Base-by-base conservation (phyloP, 1,140 invertebrate species). In the Ceratina calcarata region DNA sequence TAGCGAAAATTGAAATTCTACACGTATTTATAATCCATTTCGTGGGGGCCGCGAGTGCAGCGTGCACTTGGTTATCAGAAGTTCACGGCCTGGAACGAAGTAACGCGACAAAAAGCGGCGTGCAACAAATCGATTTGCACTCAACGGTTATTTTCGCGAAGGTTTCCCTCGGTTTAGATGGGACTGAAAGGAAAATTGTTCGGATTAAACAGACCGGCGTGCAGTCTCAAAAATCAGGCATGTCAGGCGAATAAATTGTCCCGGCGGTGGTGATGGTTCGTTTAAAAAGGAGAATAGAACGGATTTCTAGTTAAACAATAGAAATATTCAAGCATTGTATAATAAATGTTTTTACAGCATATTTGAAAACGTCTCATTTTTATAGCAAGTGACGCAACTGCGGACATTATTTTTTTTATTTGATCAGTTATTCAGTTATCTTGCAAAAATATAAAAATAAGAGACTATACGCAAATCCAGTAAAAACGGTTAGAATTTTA, bases 1-100 rank as follows among this genome's bases (percentile, higher is more conserved):
- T 55, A 15, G 53, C 13, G 57, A 70, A 58, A 70, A 55, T 20
- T 24, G 12, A 18, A 24, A 55, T 55, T 24, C 49, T 2, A 0
- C 24, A 15, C 24, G 27, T 27, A 70, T 55, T 70, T 57, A 70
- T 57, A 13, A 70, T 70, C 18, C 51, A 57, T 70, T 58, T 57
- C 32, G 12, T 13, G 67, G n/a, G 24, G 1, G n/a, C 7, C 66
- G 27, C n/a, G 51, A 69, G 51, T 55, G 67, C 66, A 27, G 27
- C 4, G 67, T n/a, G 22, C 18, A 57, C 66, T 27, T 18, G 66
- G 16, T 68, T 53, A 68, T 67, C 22, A 45, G 24, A 51, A 67
- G 65, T 61, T 61, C 60, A 24, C 60, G 15, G 37, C 4, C 37
- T 15, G 37, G 20, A 67, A 22, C 65, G 65, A 53, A 53, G 49